phyloP scores from a whole-genome alignment of 2,888 invertebrate genomes.

The Nomada lathburiana region DNA sequence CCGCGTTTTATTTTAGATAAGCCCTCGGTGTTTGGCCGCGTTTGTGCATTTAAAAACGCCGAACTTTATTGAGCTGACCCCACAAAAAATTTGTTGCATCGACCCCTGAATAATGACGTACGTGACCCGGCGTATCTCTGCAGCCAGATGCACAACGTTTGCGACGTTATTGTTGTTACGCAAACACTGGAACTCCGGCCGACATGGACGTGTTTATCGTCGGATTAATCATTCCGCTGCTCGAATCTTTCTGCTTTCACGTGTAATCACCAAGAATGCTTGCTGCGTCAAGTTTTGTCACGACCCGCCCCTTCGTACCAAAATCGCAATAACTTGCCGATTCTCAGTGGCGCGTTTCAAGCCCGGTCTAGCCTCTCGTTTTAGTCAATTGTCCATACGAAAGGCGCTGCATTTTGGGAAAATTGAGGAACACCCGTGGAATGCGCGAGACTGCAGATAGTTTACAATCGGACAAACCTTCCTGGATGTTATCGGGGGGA shows the following conservation, averaged over 20 bases:
- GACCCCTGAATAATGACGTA: slow-evolving; percentile 66
- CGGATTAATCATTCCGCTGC: slow-evolving; percentile 69
- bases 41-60: slow-evolving; percentile 55
- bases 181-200: slow-evolving; percentile 66
- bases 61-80: slow-evolving; percentile 61
- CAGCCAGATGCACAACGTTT: slow-evolving; percentile 70
- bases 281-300: slow-evolving; percentile 23
- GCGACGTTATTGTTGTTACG: slow-evolving; percentile 70
- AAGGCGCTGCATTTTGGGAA: too few relatives aligned
- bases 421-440: background rate
- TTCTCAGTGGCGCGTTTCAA: background rate
- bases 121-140: slow-evolving; percentile 69
- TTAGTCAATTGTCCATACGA: too few relatives aligned
- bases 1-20: slow-evolving; percentile 63
- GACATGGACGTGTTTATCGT: slow-evolving; percentile 69
- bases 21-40: slow-evolving; percentile 47
- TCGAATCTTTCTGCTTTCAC: slow-evolving; percentile 58
- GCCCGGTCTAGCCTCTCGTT: background rate
- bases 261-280: slow-evolving; percentile 26
- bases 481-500: slow-evolving; percentile 27
- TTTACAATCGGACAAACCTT: slow-evolving; percentile 28
- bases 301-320: background rate
- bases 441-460: slow-evolving; percentile 30
- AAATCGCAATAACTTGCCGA: background rate
- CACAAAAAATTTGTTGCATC: slow-evolving; percentile 60